Base-by-base conservation (phyloP, 2,797 vertebrate genomes). In the Microctenopoma stevenorrisi region DNA sequence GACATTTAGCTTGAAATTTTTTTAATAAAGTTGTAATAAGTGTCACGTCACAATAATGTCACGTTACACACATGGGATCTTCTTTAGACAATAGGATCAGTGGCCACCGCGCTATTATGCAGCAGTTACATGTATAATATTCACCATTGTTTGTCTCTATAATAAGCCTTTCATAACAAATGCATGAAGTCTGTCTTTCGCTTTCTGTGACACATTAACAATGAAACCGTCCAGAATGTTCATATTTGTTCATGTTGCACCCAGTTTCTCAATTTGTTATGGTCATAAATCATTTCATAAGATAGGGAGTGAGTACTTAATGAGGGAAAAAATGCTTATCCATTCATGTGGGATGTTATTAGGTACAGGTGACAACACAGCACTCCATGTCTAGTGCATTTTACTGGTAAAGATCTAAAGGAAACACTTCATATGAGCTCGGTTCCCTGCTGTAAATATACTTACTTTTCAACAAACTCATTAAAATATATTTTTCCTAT, bases 131-230 rank as follows among this genome's bases (percentile, higher is more conserved):
- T 56, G 62, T 30, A 43, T 53, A 25, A 70, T 72, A 69, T 77
- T 40, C 16, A 51, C 26, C 15, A 15, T 74, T 73, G 66, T 68
- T 86, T 78, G 33, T 58, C 56, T 83, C 37, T 44, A 37, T 66
- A 83, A 69, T 74, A 9, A 65, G 59, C 26, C 44, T 58, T 75
- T 64, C 66, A 84, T 90, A 33, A 85, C 88, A 82, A 81, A 89
- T 82, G 33, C 64, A 90, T 83, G 54, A 65, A 71, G 75, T 38
- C 51, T 52, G 46, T 54, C 50, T 68, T 61, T 37, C 59, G 54
- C 26, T 65, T 28, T 37, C 52, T 64, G 30, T 62, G n/a, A 26
- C 69, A 73, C 48, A 76, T 76, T 54, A 67, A 63, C 63, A 74
- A 48, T 35, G 28, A 7, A 59, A 25, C 51, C 18, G 28, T 15